phyloP scores from a whole-genome alignment of 2,797 vertebrate species.

The Megalops cyprinoides region DNA sequence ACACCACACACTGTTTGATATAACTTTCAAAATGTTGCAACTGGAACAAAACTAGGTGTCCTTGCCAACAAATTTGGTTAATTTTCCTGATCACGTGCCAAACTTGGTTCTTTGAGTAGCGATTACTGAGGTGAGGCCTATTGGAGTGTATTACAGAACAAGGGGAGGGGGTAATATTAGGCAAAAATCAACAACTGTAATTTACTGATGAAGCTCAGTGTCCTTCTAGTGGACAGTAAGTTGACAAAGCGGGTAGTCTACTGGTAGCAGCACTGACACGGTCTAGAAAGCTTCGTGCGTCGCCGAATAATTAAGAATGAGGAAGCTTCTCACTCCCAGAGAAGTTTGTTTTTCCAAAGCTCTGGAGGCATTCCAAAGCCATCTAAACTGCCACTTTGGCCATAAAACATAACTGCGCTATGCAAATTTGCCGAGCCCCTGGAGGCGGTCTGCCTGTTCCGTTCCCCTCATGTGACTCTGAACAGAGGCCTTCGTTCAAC shows the following conservation, averaged over 20 bases:
- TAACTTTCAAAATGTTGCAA: no score
- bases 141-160: no score
- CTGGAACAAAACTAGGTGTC: background rate
- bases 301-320: slow-evolving; percentile 22
- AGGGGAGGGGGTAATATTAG: no score
- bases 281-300: no score
- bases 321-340: slow-evolving; percentile 30
- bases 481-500: slow-evolving; percentile 9
- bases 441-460: slow-evolving; percentile 37
- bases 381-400: slow-evolving; percentile 45
- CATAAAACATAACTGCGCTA: slow-evolving; percentile 41
- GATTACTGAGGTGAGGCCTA: no score
- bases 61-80: no score
- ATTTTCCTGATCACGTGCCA: no score
- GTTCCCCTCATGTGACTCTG: background rate
- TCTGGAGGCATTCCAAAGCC: slow-evolving; percentile 42
- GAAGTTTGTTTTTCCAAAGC: slow-evolving; percentile 36
- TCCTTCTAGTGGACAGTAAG: background rate
- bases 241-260: background rate
- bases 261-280: background rate
- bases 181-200: background rate
- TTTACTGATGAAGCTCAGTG: background rate
- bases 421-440: slow-evolving; percentile 50
- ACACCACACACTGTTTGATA: no score
- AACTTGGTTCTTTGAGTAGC: no score